Evolutionary conservation across 1,140 invertebrate genomes (phyloP), one percentile per base, ranked within the genome.

Genomic region (Diorhabda carinulata): DNA sequence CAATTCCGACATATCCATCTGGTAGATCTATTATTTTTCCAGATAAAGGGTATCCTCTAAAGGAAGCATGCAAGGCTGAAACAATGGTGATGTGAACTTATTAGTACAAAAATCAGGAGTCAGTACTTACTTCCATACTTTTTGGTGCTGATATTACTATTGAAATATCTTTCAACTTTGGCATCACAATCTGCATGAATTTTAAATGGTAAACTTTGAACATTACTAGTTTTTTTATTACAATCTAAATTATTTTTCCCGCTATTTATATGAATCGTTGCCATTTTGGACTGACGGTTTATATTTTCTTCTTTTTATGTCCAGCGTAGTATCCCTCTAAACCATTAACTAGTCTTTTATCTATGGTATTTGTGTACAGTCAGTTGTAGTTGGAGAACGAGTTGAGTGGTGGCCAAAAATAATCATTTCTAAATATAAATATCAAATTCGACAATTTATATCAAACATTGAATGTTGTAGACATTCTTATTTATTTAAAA

Each of bases 171-270:
- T 0, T 86, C 82, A 44, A 93, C 88, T 72, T 91, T 88, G 0
- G 91, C 89, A 9, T 84, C 77, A 58, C 89, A 90, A 73, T 92
- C 85, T 4, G 85, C 85, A 67, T 89, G 81, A 63, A 94, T 89
- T 82, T 89, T 88, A 76, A 89, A 92, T 3, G 92, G 92, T 67
- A 94, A 83, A 62, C 87, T 88, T 79, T 94, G 92, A 3, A 88
- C 72, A 6, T 83, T 80, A 5, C 82, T 73, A 44, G 81, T 70
- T 64, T 83, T 78, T 47, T 77, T 69, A 43, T 79, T 76, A 3
- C 68, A 63, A 45, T 78, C 72, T 59, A 84, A 47, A 78, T 83
- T 79, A 75, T 84, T 79, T 70, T 81, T 80, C 72, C 84, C 83
- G n/a, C 85, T 78, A 72, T 86, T 81, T 3, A 87, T 79, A 65